Base-by-base conservation (phyloP, 2,113 vertebrate genomes). In the Cromileptes altivelis region DNA sequence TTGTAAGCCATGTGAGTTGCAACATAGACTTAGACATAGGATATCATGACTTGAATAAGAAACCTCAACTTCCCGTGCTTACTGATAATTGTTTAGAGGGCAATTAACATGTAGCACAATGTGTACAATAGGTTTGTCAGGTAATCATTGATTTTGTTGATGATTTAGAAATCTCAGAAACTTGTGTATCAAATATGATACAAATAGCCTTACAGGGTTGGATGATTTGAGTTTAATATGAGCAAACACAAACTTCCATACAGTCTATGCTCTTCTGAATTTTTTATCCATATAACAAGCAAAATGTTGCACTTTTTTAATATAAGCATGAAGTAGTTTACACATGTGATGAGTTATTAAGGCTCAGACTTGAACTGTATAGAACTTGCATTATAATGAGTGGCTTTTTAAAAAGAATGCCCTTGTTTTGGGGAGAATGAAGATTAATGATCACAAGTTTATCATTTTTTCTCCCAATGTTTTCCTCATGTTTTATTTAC, bases 401-500 rank as follows among this genome's bases (percentile, higher is more conserved):
- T 17, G 23, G 40, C 49, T 47, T 27, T 30, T 60, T 58, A 0
- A 2, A 19, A 25, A 70, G 6, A 73, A 30, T 4, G 10, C 9
- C 21, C 10, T 8, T 73, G 18, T 61, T 30, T n/a, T 57, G 21
- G 52, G 42, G n/a, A 58, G 19, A n/a, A 33, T 19, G 23, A 58
- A 17, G 56, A 58, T n/a, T 57, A 25, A 61, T 33, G 13, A 49
- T 10, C n/a, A 23, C 12, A 17, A 15, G 13, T 42, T 13, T 4
- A 14, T 23, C 0, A 2, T 15, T 9, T 23, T 50, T 68, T 2
- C 1, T 5, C 5, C 4, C 49, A 17, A 1, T 5, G 18, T 15
- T 55, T 17, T 17, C 14, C 15, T 11, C 17, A 40, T 17, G 4
- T 67, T 58, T 50, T 19, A 6, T 69, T 45, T 49, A n/a, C 19